Evolutionary conservation across 2,797 vertebrate species (phyloP).

Genomic region (Euphonia xanthogaster): DNA sequence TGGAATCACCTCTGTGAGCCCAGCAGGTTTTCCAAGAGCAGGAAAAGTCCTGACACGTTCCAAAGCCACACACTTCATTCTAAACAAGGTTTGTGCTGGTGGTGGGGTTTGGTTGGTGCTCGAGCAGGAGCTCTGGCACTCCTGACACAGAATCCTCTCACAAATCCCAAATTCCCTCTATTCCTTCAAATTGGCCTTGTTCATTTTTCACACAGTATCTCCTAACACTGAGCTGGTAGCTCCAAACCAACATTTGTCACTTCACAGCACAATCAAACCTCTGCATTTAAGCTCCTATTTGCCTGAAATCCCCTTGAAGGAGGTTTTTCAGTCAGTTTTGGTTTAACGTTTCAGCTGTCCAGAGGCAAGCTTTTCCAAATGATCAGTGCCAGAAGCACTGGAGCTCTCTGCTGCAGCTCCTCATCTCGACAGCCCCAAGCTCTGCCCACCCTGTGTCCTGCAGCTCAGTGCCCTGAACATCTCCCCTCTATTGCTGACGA

Average conservation of each 20-base stretch:
- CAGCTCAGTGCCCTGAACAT: neutral
- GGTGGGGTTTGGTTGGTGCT: accelerated
- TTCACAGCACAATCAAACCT: neutral
- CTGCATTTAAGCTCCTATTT: neutral
- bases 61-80: neutral
- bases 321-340: neutral
- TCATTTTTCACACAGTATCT: neutral
- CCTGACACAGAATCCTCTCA: neutral
- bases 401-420: neutral
- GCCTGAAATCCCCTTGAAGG: neutral
- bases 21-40: neutral
- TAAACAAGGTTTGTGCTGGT: accelerated
- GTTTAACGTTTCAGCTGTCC: neutral
- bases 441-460: neutral
- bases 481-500: neutral
- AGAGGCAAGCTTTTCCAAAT: neutral
- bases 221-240: neutral
- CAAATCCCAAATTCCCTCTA: neutral
- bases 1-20: neutral
- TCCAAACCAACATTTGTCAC: neutral
- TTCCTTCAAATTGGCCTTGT: accelerated
- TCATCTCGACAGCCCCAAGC: neutral
- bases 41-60: neutral
- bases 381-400: neutral
- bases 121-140: neutral